Evolutionary conservation across 92 coral and sea anemone species (phyloP).

Genomic region (Metridium senile): DNA sequence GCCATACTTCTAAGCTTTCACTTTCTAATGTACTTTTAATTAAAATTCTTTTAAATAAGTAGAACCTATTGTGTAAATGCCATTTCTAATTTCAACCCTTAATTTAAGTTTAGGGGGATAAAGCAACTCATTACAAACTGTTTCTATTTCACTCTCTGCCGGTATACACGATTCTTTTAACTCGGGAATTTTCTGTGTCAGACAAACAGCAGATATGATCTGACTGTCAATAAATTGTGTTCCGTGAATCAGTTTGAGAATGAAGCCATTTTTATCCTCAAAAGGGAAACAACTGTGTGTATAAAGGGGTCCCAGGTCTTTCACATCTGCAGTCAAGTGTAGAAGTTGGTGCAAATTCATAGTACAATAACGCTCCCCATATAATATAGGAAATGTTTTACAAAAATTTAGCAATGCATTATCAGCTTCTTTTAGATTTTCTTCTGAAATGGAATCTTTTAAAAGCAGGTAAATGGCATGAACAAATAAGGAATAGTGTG

Average conservation of each 20-base stretch:
- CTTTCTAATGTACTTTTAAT: conserved; percentile 29
- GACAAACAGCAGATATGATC: conserved; percentile 35
- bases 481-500: conserved; percentile 33
- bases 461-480: conserved; percentile 46
- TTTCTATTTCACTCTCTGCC: neutral
- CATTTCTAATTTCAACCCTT: conserved; percentile 1
- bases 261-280: conserved; percentile 45
- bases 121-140: conserved; percentile 4
- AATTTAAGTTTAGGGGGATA: conserved; percentile 1
- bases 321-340: conserved; percentile 40
- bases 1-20: conserved; percentile 7
- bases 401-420: conserved; percentile 19
- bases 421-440: conserved; percentile 34
- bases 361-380: conserved; percentile 28
- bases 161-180: conserved; percentile 31
- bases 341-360: conserved; percentile 46
- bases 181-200: conserved; percentile 45
- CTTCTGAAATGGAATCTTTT: conserved; percentile 41
- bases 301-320: conserved; percentile 38
- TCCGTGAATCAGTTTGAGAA: conserved; percentile 39
- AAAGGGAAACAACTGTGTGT: conserved; percentile 47
- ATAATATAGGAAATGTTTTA: conserved; percentile 14
- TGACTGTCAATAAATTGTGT: conserved; percentile 44
- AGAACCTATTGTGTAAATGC: conserved; percentile 27
- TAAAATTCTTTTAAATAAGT: conserved; percentile 20